Evolutionary conservation across 2,888 invertebrate species (phyloP), one percentile per base, ranked within the genome.

Genomic region (Fragum fragum): DNA sequence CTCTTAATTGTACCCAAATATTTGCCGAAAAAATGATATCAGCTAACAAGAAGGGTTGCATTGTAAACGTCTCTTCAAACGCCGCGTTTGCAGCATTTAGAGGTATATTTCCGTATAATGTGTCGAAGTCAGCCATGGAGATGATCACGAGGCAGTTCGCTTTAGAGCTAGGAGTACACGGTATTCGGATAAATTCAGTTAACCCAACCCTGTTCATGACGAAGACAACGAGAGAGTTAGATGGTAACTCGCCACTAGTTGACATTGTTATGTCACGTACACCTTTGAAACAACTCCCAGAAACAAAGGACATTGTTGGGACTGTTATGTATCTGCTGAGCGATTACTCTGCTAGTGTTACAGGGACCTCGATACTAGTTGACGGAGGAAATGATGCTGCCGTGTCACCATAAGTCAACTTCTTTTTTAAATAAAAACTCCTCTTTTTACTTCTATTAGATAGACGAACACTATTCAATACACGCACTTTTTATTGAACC

Each of bases 161-260:
- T 66, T 23, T 66, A 7, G 0, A 99, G 95, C 95, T 98, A 29
- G 99, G 98, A 0, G 96, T 96, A 0, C 95, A 96, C 81, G 91
- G 93, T 89, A 98, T 99, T 89, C 96, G 99, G 23, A 97, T 97
- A 0, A 99, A 99, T 94, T 96, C 96, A 16, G 97, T 99, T 0
- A 98, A 98, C 94, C 99, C 99, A 0, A 98, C 98, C 0, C 98
- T 98, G 0, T 97, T 98, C 26, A 95, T 98, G 95, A 99, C 99
- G 11, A 29, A 70, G 1, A 29, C 52, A 32, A 28, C 42, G 9
- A 23, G 21, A 5, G 21, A 18, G 28, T 11, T 28, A n/a, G 1
- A 21, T 5, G 29, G 11, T 7, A 23, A 21, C 11, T 26, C 57
- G 21, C 9, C 42, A 1, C 6, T 42, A 14, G 39, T 42, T 18